Evolutionary conservation across 2,888 invertebrate genomes (phyloP), one percentile per base, ranked within the genome.

Genomic region (Argyresthia goedartella): DNA sequence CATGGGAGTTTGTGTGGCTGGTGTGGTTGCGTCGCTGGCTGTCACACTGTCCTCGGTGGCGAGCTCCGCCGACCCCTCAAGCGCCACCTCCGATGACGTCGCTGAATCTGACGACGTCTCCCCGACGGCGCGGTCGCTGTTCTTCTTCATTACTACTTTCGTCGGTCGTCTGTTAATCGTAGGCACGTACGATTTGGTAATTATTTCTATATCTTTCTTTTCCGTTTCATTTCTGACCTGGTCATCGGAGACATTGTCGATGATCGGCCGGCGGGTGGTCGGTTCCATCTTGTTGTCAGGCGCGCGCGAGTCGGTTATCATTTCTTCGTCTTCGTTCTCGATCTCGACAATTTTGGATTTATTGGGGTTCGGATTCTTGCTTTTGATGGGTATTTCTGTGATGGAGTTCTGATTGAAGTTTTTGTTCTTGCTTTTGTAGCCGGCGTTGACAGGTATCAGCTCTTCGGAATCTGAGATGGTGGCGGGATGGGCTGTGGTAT

Each of bases 351-450:
- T 60, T 55, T 72, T 78, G 49, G 74, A 76, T 56, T 81, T 81
- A 49, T 57, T 72, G 1, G 59, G 56, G 8, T 67, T 52, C 36
- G 57, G 59, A 52, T 66, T 67, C 62, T 81, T 85, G 53, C 56
- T 73, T 60, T 85, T 85, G 1, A 68, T 57, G 6, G 82, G 79
- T 41, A 76, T 58, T 59, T 86, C 85, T 0, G 85, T 85, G 13
- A 86, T 85, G 0, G 84, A 84, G 53, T 86, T 86, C 8, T 76
- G 63, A 55, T 85, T 85, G 60, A 75, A 73, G 51, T 82, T 84
- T 51, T 67, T 85, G 54, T 85, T 84, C 66, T 85, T 85, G 51
- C 85, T 85, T 53, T 85, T 86, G 56, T 86, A 84, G 0, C 79
- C 84, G 6, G 75, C 71, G 50, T 84, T 85, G 0, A 85, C 79